These are phyloP conservation scores for Eospalax fontanierii DNA, from an alignment of 2,797 vertebrate species.

Conservation along the genomic window DNA sequence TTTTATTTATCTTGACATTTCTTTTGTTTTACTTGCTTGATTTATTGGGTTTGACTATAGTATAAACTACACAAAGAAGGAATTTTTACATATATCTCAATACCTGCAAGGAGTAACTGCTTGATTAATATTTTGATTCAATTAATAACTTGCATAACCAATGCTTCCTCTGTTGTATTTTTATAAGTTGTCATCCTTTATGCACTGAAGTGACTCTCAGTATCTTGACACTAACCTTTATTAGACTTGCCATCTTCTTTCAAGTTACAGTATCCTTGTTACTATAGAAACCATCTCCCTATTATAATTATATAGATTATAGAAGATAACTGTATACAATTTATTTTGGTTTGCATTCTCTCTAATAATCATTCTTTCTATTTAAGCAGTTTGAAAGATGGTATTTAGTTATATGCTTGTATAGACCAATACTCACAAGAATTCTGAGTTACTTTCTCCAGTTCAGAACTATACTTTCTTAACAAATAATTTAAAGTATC, in stretches of 20 bases:
- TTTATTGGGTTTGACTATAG: slow-evolving; percentile 17
- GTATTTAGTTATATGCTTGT: neutral
- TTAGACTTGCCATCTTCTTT: slow-evolving; percentile 34
- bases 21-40: slow-evolving; percentile 48
- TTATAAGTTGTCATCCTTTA: neutral
- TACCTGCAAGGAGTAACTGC: neutral
- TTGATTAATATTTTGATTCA: slow-evolving; percentile 56
- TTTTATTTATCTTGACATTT: slow-evolving; percentile 48
- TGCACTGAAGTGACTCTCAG: neutral
- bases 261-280: slow-evolving; percentile 37
- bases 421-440: neutral
- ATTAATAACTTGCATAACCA: neutral
- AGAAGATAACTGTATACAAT: slow-evolving; percentile 17
- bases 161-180: slow-evolving; percentile 6
- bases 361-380: slow-evolving; percentile 36
- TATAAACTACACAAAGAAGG: neutral
- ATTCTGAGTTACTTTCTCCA: neutral
- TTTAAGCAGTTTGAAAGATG: slow-evolving; percentile 50
- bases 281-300: slow-evolving; percentile 31
- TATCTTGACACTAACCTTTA: slow-evolving; percentile 56
- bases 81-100: neutral
- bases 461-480: neutral
- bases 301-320: neutral
- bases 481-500: slow-evolving; percentile 42
- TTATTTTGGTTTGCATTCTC: slow-evolving; percentile 33